Conservation (phyloP, 2,888 invertebrate species). For the Andrena bucephala region DNA sequence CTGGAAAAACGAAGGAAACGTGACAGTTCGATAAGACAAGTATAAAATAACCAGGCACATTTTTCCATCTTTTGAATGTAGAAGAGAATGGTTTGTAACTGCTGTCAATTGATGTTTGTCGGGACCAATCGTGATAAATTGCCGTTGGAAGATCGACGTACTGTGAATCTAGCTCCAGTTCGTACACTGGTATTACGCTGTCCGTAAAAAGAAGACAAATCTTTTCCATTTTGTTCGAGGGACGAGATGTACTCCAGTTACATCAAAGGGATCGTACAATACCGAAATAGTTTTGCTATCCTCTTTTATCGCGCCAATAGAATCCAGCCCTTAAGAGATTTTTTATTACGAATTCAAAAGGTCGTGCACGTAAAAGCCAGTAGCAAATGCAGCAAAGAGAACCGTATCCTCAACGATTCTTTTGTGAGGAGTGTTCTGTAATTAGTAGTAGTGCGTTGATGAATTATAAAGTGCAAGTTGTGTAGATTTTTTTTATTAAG, state of each 20-base stretch:
- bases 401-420: too few relatives aligned
- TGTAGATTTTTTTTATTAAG: too few relatives aligned
- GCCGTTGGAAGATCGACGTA: conserved; percentile 43
- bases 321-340: neutral
- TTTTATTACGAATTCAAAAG: neutral
- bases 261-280: neutral
- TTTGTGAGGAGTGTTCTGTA: too few relatives aligned
- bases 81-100: conserved; percentile 8
- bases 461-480: too few relatives aligned
- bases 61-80: conserved; percentile 32
- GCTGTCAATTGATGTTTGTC: conserved; percentile 34
- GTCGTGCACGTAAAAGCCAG: too few relatives aligned
- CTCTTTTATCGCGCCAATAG: neutral
- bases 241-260: neutral
- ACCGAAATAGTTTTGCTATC: neutral
- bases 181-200: conserved; percentile 53
- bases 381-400: too few relatives aligned
- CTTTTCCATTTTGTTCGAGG: conserved; percentile 20
- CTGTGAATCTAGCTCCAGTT: conserved; percentile 36
- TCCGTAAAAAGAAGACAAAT: conserved; percentile 37
- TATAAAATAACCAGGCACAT: conserved; percentile 8
- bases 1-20: neutral
- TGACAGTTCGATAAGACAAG: neutral
- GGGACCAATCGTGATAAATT: conserved; percentile 49
- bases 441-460: too few relatives aligned